Conservation (phyloP, 2,888 invertebrate genomes). For the Poecilus cupreus region DNA sequence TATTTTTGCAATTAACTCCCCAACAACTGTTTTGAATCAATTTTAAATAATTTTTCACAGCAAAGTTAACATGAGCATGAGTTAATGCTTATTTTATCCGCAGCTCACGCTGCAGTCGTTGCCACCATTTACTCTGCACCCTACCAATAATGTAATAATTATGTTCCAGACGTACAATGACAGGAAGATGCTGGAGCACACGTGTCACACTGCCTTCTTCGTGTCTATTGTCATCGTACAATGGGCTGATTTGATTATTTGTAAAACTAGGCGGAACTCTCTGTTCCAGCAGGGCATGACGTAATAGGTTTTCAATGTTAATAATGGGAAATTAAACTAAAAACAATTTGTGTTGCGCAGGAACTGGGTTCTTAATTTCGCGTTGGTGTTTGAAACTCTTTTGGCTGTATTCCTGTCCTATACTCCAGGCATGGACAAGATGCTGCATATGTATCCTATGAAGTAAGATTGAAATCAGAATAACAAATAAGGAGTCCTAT, state of each 20-base stretch:
- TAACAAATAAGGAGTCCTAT: not conserved
- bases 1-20: no score
- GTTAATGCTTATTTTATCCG: no score
- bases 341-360: slow-evolving; percentile 66
- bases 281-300: slow-evolving; percentile 98
- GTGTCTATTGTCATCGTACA: slow-evolving; percentile 98
- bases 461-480: slow-evolving; percentile 79
- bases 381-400: slow-evolving; percentile 94
- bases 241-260: slow-evolving; percentile 98
- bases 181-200: slow-evolving; percentile 96
- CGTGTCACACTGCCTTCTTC: slow-evolving; percentile 99
- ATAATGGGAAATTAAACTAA: not conserved
- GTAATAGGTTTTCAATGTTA: slow-evolving; percentile 62
- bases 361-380: slow-evolving; percentile 98
- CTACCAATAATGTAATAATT: no score
- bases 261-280: slow-evolving; percentile 97
- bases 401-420: slow-evolving; percentile 97
- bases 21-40: no score
- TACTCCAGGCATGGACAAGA: slow-evolving; percentile 98
- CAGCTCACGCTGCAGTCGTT: no score
- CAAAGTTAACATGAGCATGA: no score
- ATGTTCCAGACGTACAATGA: slow-evolving; percentile 90
- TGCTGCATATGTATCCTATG: slow-evolving; percentile 97
- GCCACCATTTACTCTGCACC: no score
- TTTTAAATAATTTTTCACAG: no score